phyloP scores from a whole-genome alignment of 2,888 invertebrate genomes.

The Agonopterix alstromeriana region DNA sequence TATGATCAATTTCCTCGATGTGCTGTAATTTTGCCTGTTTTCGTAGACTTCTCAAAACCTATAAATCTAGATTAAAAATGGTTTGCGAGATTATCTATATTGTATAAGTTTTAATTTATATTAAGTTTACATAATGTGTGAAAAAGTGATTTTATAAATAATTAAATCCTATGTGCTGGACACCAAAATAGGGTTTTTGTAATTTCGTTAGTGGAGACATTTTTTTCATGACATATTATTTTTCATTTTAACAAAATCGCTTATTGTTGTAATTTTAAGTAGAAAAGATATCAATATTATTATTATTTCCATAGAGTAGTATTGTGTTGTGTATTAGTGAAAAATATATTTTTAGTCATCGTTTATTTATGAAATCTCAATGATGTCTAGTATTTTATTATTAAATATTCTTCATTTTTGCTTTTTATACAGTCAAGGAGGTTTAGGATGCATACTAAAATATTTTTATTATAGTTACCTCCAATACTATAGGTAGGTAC shows the following conservation, averaged over 20 bases:
- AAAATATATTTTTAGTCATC: neutral
- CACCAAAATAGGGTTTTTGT: slow-evolving; percentile 16
- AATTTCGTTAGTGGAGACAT: slow-evolving; percentile 1
- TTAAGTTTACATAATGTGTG: neutral
- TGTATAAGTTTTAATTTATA: neutral
- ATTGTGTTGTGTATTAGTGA: slow-evolving; percentile 3
- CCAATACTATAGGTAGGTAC: too few species aligned
- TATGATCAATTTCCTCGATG: too few species aligned
- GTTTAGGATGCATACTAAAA: too few species aligned
- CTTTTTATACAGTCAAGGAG: too few species aligned
- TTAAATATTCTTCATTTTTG: too few species aligned
- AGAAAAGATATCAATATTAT: slow-evolving; percentile 2
- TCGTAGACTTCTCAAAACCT: neutral
- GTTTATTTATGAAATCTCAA: slow-evolving; percentile 7
- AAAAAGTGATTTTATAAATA: too few species aligned
- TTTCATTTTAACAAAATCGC: too few species aligned
- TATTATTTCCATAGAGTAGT: slow-evolving; percentile 1
- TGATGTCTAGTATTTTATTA: slow-evolving; percentile 1
- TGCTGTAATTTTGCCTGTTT: too few species aligned
- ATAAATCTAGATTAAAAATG: neutral
- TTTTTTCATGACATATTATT: neutral
- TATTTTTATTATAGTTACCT: too few species aligned
- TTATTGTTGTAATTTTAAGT: too few species aligned
- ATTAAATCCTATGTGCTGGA: slow-evolving; percentile 28
- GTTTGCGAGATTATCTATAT: slow-evolving; percentile 7